phyloP scores from a whole-genome alignment of 2,888 invertebrate species.

The Diarsia mendica region DNA sequence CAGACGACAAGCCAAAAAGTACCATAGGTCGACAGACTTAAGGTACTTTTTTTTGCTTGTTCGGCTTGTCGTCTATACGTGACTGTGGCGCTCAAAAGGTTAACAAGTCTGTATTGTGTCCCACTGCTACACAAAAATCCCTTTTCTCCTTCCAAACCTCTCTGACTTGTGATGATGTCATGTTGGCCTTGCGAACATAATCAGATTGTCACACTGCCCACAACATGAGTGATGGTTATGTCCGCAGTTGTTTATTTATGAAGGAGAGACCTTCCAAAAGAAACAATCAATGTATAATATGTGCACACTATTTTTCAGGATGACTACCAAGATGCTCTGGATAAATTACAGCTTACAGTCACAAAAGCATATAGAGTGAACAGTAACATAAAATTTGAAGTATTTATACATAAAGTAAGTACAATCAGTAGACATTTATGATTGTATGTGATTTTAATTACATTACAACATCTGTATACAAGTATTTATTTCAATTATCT shows the following conservation, averaged over 20 bases:
- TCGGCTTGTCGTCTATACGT: too few relatives aligned
- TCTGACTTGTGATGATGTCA: neutral
- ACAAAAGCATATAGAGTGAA: constrained; percentile 99
- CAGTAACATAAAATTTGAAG: constrained; percentile 98
- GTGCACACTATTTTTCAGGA: constrained; percentile 91
- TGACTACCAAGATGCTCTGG: constrained; percentile 98
- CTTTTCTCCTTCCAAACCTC: constrained; percentile 1
- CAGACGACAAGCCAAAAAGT: too few relatives aligned
- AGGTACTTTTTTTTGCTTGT: too few relatives aligned
- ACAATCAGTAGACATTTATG: constrained; percentile 15
- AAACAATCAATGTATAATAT: constrained; percentile 7
- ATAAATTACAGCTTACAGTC: constrained; percentile 97
- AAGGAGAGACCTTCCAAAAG: neutral
- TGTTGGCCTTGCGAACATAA: neutral
- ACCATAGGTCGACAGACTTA: too few relatives aligned
- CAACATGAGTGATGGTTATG: neutral
- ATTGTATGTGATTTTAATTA: constrained; percentile 23
- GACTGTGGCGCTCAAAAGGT: too few relatives aligned
- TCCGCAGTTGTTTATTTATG: neutral
- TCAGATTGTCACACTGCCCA: neutral
- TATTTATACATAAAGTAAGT: constrained; percentile 98
- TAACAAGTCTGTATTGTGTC: neutral
- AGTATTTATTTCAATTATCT: constrained; percentile 42
- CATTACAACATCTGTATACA: constrained; percentile 16
- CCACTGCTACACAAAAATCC: neutral